Evolutionary conservation across 2,888 invertebrate genomes (phyloP).

Genomic region (Sphaerophoria taeniata): DNA sequence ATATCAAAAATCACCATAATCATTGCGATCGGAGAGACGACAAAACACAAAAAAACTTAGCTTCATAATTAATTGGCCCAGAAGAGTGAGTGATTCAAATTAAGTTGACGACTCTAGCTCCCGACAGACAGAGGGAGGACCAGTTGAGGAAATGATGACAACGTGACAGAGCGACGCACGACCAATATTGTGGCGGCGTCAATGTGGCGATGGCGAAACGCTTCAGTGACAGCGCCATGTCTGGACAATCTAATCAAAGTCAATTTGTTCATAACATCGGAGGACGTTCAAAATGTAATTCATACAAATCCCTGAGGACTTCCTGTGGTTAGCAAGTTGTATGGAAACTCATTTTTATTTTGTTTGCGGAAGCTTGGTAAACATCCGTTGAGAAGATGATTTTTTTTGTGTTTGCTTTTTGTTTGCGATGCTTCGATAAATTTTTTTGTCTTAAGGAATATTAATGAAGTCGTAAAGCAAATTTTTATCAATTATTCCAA

Average conservation of each 20-base stretch:
- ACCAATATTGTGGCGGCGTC: slow-evolving; percentile 8
- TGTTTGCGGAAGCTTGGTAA: slow-evolving; percentile 21
- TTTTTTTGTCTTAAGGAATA: neutral
- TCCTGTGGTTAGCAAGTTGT: slow-evolving; percentile 54
- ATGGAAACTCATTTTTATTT: slow-evolving; percentile 5
- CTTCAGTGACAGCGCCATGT: slow-evolving; percentile 50
- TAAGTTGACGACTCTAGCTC: slow-evolving; percentile 54
- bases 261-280: slow-evolving; percentile 61
- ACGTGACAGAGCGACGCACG: too few relatives aligned
- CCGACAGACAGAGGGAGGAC: slow-evolving; percentile 1
- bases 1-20: slow-evolving; percentile 53
- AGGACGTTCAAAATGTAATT: slow-evolving; percentile 32
- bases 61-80: slow-evolving; percentile 61
- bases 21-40: slow-evolving; percentile 44
- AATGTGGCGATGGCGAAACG: slow-evolving; percentile 1
- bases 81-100: slow-evolving; percentile 66
- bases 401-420: slow-evolving; percentile 1
- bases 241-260: slow-evolving; percentile 61
- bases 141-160: neutral
- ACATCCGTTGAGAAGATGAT: slow-evolving; percentile 31
- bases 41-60: neutral
- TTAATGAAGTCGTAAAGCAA: neutral
- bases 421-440: neutral
- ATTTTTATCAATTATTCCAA: too few relatives aligned
- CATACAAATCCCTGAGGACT: slow-evolving; percentile 44